Base-by-base conservation (phyloP, 2,888 invertebrate genomes). In the Cephus spinipes region DNA sequence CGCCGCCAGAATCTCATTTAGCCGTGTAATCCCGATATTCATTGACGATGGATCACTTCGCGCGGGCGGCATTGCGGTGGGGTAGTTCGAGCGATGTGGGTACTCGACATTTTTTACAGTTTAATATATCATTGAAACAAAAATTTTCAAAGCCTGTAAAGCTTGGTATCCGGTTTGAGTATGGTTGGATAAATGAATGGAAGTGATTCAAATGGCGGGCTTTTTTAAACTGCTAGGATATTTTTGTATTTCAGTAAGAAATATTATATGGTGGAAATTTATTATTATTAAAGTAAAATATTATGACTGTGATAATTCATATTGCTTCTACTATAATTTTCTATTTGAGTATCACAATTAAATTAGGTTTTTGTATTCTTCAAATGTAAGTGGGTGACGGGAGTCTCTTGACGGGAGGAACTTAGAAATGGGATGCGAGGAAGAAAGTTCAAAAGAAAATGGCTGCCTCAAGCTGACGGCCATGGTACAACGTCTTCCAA, bases 1-100 rank as follows among this genome's bases (percentile, higher is more conserved):
- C 82, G 87, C 89, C 91, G 90, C 90, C 89, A 85, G 85, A 89
- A 90, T 90, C 89, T 90, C 87, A 90, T 91, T 90, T 89, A 89
- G 88, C 88, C 89, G 88, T 89, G 89, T 91, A 90, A 90, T 90
- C 89, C 85, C 84, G 84, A 85, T 86, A 85, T 85, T 83, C 85
- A 85, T 83, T 81, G 83, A 87, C 86, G 86, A 86, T 86, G 83
- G 86, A 87, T 87, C 85, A 80, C 76, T 81, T 79, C 81, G 83
- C 81, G 81, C 74, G 78, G 77, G 79, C 69, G 40, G 82, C 82
- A 83, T 83, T 84, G 84, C 86, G 84, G 80, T 79, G 79, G 86
- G 83, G 85, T 84, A 55, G 36, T 74, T 33, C 74, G 74, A 74
- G 74, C 74, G 74, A 34, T 74, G 35, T 71, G 12, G 71, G 23